Base-by-base conservation (phyloP, 2,797 vertebrate species). In the Acipenser ruthenus region DNA sequence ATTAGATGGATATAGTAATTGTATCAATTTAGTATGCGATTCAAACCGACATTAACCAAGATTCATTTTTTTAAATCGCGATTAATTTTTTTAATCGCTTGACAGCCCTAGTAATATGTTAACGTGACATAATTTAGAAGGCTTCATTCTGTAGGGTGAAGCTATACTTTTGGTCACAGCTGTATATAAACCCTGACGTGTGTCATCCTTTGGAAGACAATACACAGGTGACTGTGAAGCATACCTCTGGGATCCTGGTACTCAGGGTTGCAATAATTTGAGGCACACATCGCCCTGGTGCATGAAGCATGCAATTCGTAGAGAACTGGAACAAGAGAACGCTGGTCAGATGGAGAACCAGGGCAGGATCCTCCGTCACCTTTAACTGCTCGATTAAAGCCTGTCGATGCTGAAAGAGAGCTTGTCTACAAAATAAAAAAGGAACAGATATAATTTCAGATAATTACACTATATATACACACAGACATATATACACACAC, bases 271-370 rank as follows among this genome's bases (percentile, higher is more conserved):
- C 79, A 68, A 98, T 92, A 79, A 99, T 89, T 75, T 95, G 93
- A 10, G 95, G 96, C 62, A 99, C 96, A 58, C 94, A 97, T 88
- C 94, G 91, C 62, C 96, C 96, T 0, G 96, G 96, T 2, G 93
- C 93, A 65, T 98, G 95, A 70, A 99, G 90, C 92, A 97, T 94
- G 74, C 88, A 93, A 71, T 95, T 89, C 50, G 91, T 93, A 72
- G 80, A 81, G 74, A 89, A 87, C 75, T 99, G 96, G 74, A 99
- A 97, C 64, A 98, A 80, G 74, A 99, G 82, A 52, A 95, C 91
- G 7, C 94, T 90, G 37, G 92, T 91, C 74, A 99, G 89, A 71
- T 99, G 96, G 60, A 99, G 86, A 65, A 93, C 83, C 63, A 99
- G 90, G 4, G 96, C 95, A 0, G 95, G 90, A 18, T 98, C 95